Evolutionary conservation across 2,888 invertebrate species (phyloP).

Genomic region (Leuctra nigra): DNA sequence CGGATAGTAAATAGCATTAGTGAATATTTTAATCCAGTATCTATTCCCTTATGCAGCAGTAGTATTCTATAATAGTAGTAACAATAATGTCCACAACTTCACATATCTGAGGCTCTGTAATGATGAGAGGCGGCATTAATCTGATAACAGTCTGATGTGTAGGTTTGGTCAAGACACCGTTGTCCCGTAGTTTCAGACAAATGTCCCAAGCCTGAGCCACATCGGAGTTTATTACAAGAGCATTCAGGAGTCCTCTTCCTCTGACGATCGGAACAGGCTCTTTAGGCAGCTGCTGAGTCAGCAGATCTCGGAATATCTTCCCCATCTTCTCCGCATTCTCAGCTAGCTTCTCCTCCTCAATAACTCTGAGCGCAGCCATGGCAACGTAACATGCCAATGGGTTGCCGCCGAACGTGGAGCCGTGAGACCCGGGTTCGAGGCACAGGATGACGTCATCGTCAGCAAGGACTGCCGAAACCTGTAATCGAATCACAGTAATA

Average conservation of each 20-base stretch:
- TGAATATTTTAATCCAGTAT: too few species aligned
- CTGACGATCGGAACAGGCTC: slow-evolving; percentile 66
- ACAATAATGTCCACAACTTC: neutral
- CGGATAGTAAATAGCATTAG: too few species aligned
- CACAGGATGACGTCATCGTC: slow-evolving; percentile 78
- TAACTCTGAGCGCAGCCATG: slow-evolving; percentile 74
- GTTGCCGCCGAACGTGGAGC: slow-evolving; percentile 96
- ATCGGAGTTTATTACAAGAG: slow-evolving; percentile 63
- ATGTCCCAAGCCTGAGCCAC: slow-evolving; percentile 7
- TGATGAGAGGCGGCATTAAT: slow-evolving; percentile 6
- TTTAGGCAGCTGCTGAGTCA: slow-evolving; percentile 53
- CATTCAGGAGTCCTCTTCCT: slow-evolving; percentile 87
- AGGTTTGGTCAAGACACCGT: slow-evolving; percentile 3
- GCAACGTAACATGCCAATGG: slow-evolving; percentile 85
- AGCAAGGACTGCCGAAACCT: slow-evolving; percentile 75
- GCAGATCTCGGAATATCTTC: slow-evolving; percentile 62
- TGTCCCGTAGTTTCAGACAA: neutral
- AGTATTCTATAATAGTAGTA: neutral
- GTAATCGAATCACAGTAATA: too few species aligned
- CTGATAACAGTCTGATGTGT: neutral
- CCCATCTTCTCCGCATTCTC: slow-evolving; percentile 79
- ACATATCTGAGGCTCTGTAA: slow-evolving; percentile 1
- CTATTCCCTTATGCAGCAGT: too few species aligned
- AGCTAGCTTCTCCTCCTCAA: slow-evolving; percentile 77
- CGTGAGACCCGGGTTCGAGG: slow-evolving; percentile 88